Conservation (phyloP, 2,113 vertebrate genomes). For the Phalacrocorax aristotelis region DNA sequence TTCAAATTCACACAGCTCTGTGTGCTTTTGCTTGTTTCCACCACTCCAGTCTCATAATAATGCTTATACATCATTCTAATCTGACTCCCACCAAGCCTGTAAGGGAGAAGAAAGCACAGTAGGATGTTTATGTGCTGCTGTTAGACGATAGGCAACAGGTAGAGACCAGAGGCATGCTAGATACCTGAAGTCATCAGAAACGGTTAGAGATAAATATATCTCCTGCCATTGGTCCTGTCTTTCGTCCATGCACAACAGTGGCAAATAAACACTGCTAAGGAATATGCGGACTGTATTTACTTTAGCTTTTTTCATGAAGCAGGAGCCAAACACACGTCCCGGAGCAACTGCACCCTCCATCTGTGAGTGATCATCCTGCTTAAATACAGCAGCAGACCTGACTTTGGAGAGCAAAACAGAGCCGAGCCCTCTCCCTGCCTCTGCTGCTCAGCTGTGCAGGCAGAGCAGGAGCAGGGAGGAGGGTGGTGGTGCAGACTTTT, state of each 20-base stretch:
- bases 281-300: not conserved
- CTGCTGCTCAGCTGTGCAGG: not conserved
- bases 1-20: not conserved
- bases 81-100: not conserved
- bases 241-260: not conserved
- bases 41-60: not conserved
- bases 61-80: not conserved
- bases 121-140: not conserved
- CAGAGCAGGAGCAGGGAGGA: not conserved
- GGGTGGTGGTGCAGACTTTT: not conserved
- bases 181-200: not conserved
- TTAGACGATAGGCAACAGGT: not conserved
- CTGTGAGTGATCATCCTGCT: not conserved
- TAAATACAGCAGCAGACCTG: not conserved
- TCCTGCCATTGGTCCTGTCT: not conserved
- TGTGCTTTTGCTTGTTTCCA: not conserved
- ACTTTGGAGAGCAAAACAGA: not conserved
- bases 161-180: not conserved
- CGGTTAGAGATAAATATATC: not conserved
- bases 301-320: not conserved
- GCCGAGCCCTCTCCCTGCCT: not conserved
- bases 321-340: not conserved
- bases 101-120: not conserved
- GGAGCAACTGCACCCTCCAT: not conserved
- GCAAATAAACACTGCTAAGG: not conserved